Conservation (phyloP, 2,888 invertebrate species). For the Mythimna vitellina region DNA sequence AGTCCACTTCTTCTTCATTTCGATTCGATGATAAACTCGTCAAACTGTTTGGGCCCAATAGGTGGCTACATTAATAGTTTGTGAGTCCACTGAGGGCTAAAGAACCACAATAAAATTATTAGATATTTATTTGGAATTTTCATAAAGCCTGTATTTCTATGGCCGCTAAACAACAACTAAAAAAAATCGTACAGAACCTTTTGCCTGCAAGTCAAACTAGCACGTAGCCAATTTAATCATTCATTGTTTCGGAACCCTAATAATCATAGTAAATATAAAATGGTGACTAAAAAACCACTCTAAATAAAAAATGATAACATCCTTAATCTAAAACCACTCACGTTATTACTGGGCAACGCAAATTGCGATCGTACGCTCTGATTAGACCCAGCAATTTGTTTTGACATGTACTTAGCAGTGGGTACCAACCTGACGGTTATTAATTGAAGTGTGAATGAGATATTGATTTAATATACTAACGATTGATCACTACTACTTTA, state of each 20-base stretch:
- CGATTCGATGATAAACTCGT: too few relatives aligned
- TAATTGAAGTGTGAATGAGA: conserved; percentile 53
- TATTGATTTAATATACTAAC: conserved; percentile 51
- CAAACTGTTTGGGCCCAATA: too few relatives aligned
- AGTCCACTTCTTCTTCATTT: too few relatives aligned
- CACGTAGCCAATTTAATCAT: too few relatives aligned
- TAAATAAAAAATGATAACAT: conserved; percentile 44
- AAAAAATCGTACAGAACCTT: too few relatives aligned
- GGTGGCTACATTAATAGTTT: too few relatives aligned
- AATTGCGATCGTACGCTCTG: conserved; percentile 62
- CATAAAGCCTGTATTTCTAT: too few relatives aligned
- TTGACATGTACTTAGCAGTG: conserved; percentile 69
- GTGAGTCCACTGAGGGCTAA: too few relatives aligned
- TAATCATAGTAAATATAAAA: conserved; percentile 25
- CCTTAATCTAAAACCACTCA: conserved; percentile 61
- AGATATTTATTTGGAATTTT: too few relatives aligned
- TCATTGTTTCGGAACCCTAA: neutral
- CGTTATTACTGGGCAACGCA: conserved; percentile 49
- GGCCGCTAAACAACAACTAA: too few relatives aligned
- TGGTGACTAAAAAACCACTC: conserved; percentile 36
- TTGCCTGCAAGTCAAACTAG: too few relatives aligned
- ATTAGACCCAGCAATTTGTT: conserved; percentile 69
- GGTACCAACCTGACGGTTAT: conserved; percentile 28
- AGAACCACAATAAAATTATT: too few relatives aligned
- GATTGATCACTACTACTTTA: conserved; percentile 42